phyloP scores from a whole-genome alignment of 2,113 vertebrate genomes.

The Athene noctua region DNA sequence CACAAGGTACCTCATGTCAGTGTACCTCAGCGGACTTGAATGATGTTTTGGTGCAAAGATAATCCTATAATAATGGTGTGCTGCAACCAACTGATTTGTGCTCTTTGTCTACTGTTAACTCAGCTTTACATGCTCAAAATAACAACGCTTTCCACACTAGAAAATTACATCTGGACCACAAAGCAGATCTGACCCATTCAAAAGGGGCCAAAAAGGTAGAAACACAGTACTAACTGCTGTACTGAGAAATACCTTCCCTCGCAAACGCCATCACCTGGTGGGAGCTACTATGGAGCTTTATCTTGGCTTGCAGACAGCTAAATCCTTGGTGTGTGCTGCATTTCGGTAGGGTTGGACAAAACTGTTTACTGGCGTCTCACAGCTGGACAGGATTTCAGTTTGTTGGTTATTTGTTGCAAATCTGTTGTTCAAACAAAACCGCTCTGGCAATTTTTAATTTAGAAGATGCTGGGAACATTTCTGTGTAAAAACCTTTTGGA shows the following conservation, averaged over 20 bases:
- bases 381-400: neutral
- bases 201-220: neutral
- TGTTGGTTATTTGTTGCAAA: neutral
- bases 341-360: neutral
- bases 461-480: neutral
- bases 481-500: neutral
- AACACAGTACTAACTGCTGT: neutral
- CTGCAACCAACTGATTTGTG: neutral
- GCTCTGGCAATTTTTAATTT: neutral
- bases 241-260: neutral
- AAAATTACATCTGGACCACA: neutral
- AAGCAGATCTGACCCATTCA: neutral
- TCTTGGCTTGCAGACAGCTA: neutral
- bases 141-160: neutral
- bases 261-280: neutral
- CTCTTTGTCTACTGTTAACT: neutral
- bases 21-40: accelerated
- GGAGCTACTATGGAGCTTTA: neutral
- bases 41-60: neutral
- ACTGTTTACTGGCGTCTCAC: neutral
- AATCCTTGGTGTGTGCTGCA: neutral
- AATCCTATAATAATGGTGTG: neutral
- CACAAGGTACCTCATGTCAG: neutral
- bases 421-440: neutral
- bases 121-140: neutral